Evolutionary conservation across 1,140 invertebrate species (phyloP), one percentile per base, ranked within the genome.

Genomic region (Microplitis mediator): DNA sequence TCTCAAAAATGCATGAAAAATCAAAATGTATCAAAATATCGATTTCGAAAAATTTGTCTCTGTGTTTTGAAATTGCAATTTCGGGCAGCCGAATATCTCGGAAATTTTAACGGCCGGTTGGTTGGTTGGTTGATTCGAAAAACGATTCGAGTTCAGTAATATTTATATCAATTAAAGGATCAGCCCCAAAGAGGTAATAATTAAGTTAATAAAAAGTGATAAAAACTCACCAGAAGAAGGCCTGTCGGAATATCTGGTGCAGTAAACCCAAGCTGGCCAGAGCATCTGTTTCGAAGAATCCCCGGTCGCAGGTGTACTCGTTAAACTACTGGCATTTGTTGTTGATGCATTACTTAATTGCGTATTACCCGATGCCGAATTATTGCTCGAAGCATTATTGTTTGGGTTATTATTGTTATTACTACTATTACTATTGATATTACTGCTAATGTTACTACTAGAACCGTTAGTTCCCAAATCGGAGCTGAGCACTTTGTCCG

Each of bases 191-290:
- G 23, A 23, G 23, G 23, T 23, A 23, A 23, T 23, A 23, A 23
- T 23, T 23, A 45, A 65, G 2, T 64, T 39, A 35, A 34, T 31
- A 35, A 74, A n/a, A 32, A 60, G 14, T 14, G n/a, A 60, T 54
- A n/a, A 50, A 39, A 58, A 79, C 92, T 90, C 89, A 98, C 97
- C 97, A 88, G 96, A 96, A 77, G 95, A 97, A 4, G 97, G 97
- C 82, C 97, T 89, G 87, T 98, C 97, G 69, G 95, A 97, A 86
- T 98, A 99, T 87, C 97, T 90, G 0, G 97, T 99, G 87, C 97
- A 99, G 85, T 97, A 99, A 3, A 99, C 95, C 97, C 97, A 99
- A 0, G 97, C 97, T 0, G 97, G 97, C 94, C 95, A 94, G 72
- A 93, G 80, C 45, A 81, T 84, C 64, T 85, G 85, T 52, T 80